Conservation (phyloP, 2,797 vertebrate species). For the Parauchenoglanis ngamensis region DNA sequence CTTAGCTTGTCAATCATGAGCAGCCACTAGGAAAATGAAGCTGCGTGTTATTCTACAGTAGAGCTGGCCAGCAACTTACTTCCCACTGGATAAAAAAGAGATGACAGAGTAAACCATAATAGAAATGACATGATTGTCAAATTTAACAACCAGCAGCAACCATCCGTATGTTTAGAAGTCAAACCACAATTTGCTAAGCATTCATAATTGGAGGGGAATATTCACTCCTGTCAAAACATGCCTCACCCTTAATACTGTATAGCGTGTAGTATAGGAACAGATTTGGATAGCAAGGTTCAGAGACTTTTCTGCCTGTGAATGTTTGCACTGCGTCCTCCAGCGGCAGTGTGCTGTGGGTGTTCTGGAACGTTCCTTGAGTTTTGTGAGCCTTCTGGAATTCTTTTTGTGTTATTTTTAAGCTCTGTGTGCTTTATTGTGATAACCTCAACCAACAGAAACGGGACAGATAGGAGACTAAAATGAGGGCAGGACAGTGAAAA, state of each 20-base stretch:
- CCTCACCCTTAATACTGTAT: neutral
- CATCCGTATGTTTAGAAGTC: neutral
- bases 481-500: neutral
- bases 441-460: conserved; percentile 18
- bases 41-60: neutral
- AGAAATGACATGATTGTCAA: neutral
- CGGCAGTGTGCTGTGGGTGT: conserved; percentile 33
- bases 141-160: neutral
- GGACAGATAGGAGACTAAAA: neutral
- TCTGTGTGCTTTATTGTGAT: conserved; percentile 6
- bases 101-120: neutral
- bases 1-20: neutral
- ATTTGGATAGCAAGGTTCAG: neutral
- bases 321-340: neutral
- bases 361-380: conserved; percentile 22
- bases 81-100: neutral
- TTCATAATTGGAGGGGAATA: neutral
- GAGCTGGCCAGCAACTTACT: neutral
- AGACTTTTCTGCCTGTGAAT: neutral
- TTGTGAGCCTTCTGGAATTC: conserved; percentile 34
- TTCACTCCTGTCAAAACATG: neutral
- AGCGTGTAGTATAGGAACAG: neutral
- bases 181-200: neutral
- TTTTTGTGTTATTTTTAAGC: conserved; percentile 24
- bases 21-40: neutral